A percentile compares a stretch with the other conserved stretches of the same genome.
Evolutionary conservation across 2,888 invertebrate species (phyloP).

Genomic region (Leptopterna dolabrata): DNA sequence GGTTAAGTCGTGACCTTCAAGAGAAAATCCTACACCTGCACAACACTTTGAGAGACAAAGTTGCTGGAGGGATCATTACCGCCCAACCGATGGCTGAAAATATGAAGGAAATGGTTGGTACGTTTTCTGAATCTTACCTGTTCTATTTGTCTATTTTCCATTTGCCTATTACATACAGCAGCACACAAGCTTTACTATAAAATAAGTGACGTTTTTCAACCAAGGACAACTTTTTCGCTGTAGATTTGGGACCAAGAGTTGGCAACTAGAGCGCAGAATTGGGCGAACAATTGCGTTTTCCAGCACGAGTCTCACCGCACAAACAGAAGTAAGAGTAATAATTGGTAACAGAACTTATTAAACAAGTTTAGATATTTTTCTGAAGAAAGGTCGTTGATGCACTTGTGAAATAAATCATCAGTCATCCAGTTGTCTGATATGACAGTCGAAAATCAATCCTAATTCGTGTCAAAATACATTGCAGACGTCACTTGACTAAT

Average conservation of each 20-base stretch:
- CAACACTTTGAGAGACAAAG: neutral
- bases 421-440: too few relatives aligned
- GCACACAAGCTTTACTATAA: too few relatives aligned
- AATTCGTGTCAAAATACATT: too few relatives aligned
- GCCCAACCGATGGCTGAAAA: neutral
- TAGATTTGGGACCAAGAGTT: conserved; percentile 90
- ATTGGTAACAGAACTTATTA: too few relatives aligned
- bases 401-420: too few relatives aligned
- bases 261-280: conserved; percentile 82
- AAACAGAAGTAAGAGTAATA: neutral
- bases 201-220: too few relatives aligned
- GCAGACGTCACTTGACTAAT: too few relatives aligned
- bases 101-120: conserved; percentile 30
- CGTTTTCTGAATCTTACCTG: neutral
- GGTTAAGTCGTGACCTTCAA: neutral
- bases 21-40: neutral
- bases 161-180: too few relatives aligned
- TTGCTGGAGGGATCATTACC: neutral
- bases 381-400: too few relatives aligned
- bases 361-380: too few relatives aligned
- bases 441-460: too few relatives aligned
- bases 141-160: too few relatives aligned
- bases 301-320: conserved; percentile 75
- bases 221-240: neutral
- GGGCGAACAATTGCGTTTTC: conserved; percentile 84